These are phyloP conservation scores for Proterorhinus semilunaris DNA, from an alignment of 2,113 vertebrate genomes.

Conservation along the genomic window DNA sequence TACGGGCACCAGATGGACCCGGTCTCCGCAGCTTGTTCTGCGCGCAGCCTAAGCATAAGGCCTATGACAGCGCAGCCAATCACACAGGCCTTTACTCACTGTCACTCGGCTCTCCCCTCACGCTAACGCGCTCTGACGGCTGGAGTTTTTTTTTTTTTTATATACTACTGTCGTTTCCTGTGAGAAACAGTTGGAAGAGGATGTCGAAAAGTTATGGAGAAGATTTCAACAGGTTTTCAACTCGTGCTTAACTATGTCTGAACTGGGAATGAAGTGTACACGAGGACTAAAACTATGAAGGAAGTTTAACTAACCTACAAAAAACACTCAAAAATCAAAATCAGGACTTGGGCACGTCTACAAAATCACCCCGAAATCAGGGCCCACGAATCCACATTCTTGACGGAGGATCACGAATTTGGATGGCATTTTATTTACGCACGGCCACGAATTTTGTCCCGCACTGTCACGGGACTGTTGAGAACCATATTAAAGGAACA, in stretches of 20 bases:
- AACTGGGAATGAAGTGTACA: not conserved
- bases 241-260: not conserved
- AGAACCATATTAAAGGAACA: no score
- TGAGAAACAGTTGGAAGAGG: constrained; percentile 19
- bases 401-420: no score
- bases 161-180: constrained; percentile 36
- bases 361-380: no score
- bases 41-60: constrained; percentile 62
- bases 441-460: no score
- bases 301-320: no score
- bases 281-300: not conserved
- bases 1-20: constrained; percentile 84
- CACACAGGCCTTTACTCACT: constrained; percentile 60
- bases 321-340: no score
- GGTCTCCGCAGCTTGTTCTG: constrained; percentile 63
- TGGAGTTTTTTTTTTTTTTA: constrained; percentile 8
- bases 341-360: no score
- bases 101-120: constrained; percentile 53
- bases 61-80: constrained; percentile 62
- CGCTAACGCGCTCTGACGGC: constrained; percentile 54
- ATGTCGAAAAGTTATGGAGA: constrained; percentile 8
- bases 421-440: no score
- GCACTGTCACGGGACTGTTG: no score
- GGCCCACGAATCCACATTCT: no score
- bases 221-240: not conserved